Base-by-base conservation (phyloP, 2,113 vertebrate species). In the Cyanoliseus patagonus region DNA sequence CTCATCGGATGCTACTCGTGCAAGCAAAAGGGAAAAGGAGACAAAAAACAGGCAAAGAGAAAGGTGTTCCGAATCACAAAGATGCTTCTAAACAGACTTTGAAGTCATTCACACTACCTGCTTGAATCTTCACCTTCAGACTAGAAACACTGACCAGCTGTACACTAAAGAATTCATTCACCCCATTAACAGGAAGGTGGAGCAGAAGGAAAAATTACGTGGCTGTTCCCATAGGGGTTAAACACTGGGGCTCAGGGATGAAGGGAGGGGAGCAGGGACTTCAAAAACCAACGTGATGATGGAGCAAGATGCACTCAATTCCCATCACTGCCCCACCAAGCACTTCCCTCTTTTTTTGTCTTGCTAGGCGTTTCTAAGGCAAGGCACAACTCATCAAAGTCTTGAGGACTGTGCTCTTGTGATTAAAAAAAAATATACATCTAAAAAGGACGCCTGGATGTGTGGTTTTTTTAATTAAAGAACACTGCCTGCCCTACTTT, bases 401-500 rank as follows among this genome's bases (percentile, higher is more conserved):
- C 85, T 80, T 88, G 80, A n/a, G 47, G 72, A 92, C 12, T 93
- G 72, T 76, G 92, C 83, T 94, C 79, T 90, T 41, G 33, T 83
- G 64, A 86, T 91, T 81, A 68, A 73, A 82, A 93, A 52, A 86
- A 20, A 64, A 22, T 8, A 72, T 66, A 66, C 66, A 23, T 31
- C 81, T 44, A 24, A 83, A 94, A 92, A 90, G 37, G 87, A 90
- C 83, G 83, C 79, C 88, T 90, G 61, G 37, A 86, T 95, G 83
- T 66, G 85, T 84, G 55, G 1, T 5, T 20, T 94, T 97, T 92
- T 91, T 66, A 97, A 96, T 97, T 96, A 96, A 96, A 96, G 91
- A 97, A 92, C 72, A 91, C 86, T 91, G 92, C 86, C 68, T 96
- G 95, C 68, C 94, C 96, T 97, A 96, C 84, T 96, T 97, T 91